These are phyloP conservation scores for Eurosta solidaginis DNA, from an alignment of 1,140 invertebrate species.

Conservation along the genomic window DNA sequence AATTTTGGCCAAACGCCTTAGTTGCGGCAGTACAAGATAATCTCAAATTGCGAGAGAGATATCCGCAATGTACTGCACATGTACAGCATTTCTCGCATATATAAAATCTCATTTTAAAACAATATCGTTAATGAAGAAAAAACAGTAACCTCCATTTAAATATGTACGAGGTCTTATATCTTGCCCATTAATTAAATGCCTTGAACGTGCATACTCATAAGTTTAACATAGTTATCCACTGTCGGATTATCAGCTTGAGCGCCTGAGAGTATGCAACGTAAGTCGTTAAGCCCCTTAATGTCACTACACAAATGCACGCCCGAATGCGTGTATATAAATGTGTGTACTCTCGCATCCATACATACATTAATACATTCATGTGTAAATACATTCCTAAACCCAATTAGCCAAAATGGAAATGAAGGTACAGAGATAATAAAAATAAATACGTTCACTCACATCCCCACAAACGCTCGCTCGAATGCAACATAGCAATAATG, in stretches of 20 bases:
- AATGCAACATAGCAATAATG: too few species aligned
- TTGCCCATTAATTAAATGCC: neutral
- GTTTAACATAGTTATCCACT: neutral
- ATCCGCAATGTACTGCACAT: too few species aligned
- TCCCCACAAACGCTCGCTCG: too few species aligned
- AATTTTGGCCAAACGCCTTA: too few species aligned
- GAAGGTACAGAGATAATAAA: neutral
- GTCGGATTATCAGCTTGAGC: neutral
- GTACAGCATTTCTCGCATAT: too few species aligned
- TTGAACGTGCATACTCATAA: neutral
- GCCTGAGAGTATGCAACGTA: constrained; percentile 10
- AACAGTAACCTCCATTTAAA: too few species aligned
- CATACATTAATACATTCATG: neutral
- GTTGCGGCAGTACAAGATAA: too few species aligned
- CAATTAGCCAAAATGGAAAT: neutral
- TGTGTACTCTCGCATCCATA: neutral
- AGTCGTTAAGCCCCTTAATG: neutral
- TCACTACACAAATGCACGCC: neutral
- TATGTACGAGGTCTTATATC: too few species aligned
- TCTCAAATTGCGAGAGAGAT: too few species aligned
- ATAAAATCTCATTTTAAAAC: too few species aligned
- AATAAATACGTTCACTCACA: neutral
- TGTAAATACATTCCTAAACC: neutral
- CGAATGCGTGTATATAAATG: neutral
- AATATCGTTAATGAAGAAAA: too few species aligned